phyloP scores from a whole-genome alignment of 1,140 invertebrate species.

The Penaeus japonicus region DNA sequence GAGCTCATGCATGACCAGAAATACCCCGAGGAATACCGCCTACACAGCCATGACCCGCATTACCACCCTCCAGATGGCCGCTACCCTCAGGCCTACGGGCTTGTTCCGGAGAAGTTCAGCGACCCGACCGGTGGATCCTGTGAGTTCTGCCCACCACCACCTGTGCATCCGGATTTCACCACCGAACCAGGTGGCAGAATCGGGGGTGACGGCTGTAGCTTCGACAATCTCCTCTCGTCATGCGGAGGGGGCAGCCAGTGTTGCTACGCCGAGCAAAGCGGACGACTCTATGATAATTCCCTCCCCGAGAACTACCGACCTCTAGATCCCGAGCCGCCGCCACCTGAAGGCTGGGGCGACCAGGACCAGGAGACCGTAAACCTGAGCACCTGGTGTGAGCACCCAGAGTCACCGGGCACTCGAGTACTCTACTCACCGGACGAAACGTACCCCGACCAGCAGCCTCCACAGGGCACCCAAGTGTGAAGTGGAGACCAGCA shows the following conservation, averaged over 20 bases:
- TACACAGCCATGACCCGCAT: constrained; percentile 16
- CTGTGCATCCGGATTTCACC: neutral
- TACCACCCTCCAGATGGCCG: constrained; percentile 47
- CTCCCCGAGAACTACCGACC: constrained; percentile 55
- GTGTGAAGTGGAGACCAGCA: constrained; percentile 3
- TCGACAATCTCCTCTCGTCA: constrained; percentile 54
- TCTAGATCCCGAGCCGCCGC: constrained; percentile 50
- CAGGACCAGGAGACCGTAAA: constrained; percentile 38
- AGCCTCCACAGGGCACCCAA: constrained; percentile 31
- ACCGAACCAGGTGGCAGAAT: constrained; percentile 42
- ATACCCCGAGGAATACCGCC: constrained; percentile 42
- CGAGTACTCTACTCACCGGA: constrained; percentile 57
- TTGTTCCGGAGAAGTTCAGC: constrained; percentile 35
- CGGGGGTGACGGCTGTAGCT: constrained; percentile 57
- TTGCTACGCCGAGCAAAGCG: constrained; percentile 39
- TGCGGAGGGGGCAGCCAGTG: constrained; percentile 53
- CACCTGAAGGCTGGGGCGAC: constrained; percentile 56
- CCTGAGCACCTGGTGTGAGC: constrained; percentile 52
- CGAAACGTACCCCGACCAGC: constrained; percentile 40
- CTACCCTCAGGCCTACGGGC: constrained; percentile 46
- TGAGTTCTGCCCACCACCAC: constrained; percentile 45
- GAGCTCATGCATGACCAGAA: constrained; percentile 51
- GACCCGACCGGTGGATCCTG: constrained; percentile 30
- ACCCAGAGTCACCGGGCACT: constrained; percentile 54
- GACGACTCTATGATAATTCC: constrained; percentile 50